These are phyloP conservation scores for Frankliniella fusca DNA, from an alignment of 2,888 invertebrate species.

Conservation along the genomic window DNA sequence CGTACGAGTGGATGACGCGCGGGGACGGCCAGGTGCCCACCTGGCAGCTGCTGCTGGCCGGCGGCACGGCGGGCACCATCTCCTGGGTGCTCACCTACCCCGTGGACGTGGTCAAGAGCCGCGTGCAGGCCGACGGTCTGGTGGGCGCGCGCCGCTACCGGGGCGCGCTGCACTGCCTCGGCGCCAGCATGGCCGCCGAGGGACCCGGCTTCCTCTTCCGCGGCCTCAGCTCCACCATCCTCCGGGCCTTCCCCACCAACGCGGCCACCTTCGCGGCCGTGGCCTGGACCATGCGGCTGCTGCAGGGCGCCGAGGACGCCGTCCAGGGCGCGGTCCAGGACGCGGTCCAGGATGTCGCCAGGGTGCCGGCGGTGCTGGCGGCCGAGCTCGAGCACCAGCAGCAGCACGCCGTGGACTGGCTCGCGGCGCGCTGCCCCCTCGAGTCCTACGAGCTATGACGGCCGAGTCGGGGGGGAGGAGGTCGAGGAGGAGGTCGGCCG, in stretches of 20 bases:
- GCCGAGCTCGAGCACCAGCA: background rate
- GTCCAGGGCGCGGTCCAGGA: background rate
- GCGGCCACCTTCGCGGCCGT: conserved; percentile 89
- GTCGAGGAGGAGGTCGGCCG: background rate
- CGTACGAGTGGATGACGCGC: conserved; percentile 72
- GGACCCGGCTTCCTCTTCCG: conserved; percentile 68
- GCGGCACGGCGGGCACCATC: conserved; percentile 77
- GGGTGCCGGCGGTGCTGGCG: background rate
- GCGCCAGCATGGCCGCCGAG: conserved; percentile 62
- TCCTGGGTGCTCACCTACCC: conserved; percentile 88
- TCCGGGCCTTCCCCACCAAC: conserved; percentile 89
- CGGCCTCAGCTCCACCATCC: conserved; percentile 71
- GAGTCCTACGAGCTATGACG: background rate
- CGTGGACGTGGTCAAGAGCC: conserved; percentile 83
- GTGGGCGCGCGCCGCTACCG: conserved; percentile 55
- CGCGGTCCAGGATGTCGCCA: background rate
- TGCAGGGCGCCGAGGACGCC: background rate
- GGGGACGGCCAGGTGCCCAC: conserved; percentile 49
- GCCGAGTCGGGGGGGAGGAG: background rate
- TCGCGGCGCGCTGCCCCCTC: background rate
- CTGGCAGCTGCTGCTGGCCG: conserved; percentile 70
- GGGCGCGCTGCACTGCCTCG: conserved; percentile 69
- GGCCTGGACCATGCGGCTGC: conserved; percentile 65
- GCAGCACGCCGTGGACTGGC: background rate
- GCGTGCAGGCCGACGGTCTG: conserved; percentile 70